Percentiles rank a stretch among this genome's conserved stretches.
These are phyloP conservation scores for Drosophila kanapiae DNA, from an alignment of 1,140 invertebrate species.

Conservation along the genomic window DNA sequence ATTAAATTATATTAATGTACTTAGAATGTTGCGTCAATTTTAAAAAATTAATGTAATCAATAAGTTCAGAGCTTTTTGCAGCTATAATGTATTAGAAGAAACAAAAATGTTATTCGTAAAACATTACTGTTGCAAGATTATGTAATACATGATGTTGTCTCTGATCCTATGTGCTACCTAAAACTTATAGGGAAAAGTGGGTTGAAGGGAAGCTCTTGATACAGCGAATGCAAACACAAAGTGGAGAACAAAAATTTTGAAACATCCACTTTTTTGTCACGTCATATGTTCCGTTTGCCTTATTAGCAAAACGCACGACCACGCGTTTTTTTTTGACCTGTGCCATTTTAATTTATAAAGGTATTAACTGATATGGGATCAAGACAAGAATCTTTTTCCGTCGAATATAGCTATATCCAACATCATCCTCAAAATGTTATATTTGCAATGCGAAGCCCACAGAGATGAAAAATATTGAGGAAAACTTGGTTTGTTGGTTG, in stretches of 20 bases:
- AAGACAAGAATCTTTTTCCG: background rate
- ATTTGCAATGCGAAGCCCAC: too few species aligned
- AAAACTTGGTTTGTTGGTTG: too few species aligned
- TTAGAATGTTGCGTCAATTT: too few species aligned
- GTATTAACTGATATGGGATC: background rate
- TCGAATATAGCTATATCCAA: background rate
- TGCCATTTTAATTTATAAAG: background rate
- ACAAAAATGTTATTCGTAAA: background rate
- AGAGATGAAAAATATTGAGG: too few species aligned
- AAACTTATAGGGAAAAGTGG: constrained; percentile 9
- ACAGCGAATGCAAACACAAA: background rate
- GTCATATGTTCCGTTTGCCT: background rate
- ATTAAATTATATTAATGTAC: too few species aligned
- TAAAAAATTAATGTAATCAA: too few species aligned
- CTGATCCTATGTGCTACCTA: constrained; percentile 2
- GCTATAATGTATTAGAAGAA: background rate
- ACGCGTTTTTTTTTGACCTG: background rate
- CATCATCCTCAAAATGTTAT: too few species aligned
- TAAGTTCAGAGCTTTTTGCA: background rate
- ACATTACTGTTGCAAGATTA: background rate
- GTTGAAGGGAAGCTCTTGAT: constrained; percentile 1
- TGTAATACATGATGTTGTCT: background rate
- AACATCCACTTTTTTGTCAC: background rate
- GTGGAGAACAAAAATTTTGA: background rate
- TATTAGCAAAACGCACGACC: background rate